Percentiles rank a stretch among this genome's conserved stretches.
phyloP scores from a whole-genome alignment of 2,888 invertebrate genomes.

The Callyntrura guangdongensis region DNA sequence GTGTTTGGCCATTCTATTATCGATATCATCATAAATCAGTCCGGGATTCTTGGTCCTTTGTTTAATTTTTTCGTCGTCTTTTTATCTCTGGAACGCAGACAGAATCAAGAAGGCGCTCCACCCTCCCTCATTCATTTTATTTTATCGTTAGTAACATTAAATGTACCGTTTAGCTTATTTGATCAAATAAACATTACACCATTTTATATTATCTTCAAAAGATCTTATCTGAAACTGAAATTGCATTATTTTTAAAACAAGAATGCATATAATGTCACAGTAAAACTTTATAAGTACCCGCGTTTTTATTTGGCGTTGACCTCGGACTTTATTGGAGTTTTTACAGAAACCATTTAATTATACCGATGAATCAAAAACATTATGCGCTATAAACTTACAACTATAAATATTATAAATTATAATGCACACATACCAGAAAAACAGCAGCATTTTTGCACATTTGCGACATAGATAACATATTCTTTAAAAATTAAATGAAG shows the following conservation, averaged over 20 bases:
- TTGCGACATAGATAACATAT: background rate
- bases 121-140: background rate
- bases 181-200: background rate
- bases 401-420: background rate
- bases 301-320: too few relatives aligned
- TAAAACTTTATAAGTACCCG: too few relatives aligned
- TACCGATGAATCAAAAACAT: background rate
- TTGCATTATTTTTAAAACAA: slow-evolving; percentile 2
- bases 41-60: background rate
- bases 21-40: slow-evolving; percentile 46
- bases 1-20: background rate
- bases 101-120: background rate
- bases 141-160: slow-evolving; percentile 35
- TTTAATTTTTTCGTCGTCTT: background rate
- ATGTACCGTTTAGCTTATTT: background rate
- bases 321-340: too few relatives aligned
- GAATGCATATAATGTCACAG: too few relatives aligned
- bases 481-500: background rate
- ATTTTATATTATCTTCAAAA: background rate
- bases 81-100: background rate
- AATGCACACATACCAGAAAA: too few relatives aligned
- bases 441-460: background rate
- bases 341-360: background rate
- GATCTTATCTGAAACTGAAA: slow-evolving; percentile 40
- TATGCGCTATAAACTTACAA: background rate